These are phyloP conservation scores for Rhagium mordax DNA, from an alignment of 2,888 invertebrate species.

Conservation along the genomic window DNA sequence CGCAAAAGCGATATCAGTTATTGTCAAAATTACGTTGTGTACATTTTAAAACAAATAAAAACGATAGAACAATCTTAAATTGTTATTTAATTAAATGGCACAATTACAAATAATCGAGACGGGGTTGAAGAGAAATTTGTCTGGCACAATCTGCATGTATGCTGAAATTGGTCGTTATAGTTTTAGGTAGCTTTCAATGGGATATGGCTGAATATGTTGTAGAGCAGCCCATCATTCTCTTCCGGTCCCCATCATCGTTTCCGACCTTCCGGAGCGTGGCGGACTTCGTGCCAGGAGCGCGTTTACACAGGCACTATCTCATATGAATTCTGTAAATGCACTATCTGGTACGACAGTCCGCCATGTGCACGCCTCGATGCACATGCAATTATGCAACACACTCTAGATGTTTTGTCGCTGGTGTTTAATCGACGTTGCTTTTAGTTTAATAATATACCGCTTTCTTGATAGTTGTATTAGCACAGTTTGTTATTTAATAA, in stretches of 20 bases:
- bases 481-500: neutral
- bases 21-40: no score
- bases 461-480: neutral
- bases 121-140: neutral
- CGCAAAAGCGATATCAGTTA: no score
- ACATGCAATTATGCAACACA: slow-evolving; percentile 36
- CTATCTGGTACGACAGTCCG: slow-evolving; percentile 99
- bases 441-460: neutral
- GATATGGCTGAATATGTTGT: slow-evolving; percentile 33
- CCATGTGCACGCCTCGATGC: slow-evolving; percentile 72
- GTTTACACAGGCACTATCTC: slow-evolving; percentile 82
- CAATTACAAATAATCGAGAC: slow-evolving; percentile 2
- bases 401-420: slow-evolving; percentile 8
- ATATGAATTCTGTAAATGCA: slow-evolving; percentile 92
- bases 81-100: no score
- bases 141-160: slow-evolving; percentile 18
- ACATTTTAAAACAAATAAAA: no score
- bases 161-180: slow-evolving; percentile 32
- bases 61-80: no score
- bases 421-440: slow-evolving; percentile 10
- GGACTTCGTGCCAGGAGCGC: slow-evolving; percentile 99
- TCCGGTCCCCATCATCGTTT: slow-evolving; percentile 20
- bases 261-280: slow-evolving; percentile 63
- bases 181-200: slow-evolving; percentile 49
- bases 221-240: slow-evolving; percentile 3